phyloP scores from a whole-genome alignment of 2,797 vertebrate genomes.

The Myotis pilosus region DNA sequence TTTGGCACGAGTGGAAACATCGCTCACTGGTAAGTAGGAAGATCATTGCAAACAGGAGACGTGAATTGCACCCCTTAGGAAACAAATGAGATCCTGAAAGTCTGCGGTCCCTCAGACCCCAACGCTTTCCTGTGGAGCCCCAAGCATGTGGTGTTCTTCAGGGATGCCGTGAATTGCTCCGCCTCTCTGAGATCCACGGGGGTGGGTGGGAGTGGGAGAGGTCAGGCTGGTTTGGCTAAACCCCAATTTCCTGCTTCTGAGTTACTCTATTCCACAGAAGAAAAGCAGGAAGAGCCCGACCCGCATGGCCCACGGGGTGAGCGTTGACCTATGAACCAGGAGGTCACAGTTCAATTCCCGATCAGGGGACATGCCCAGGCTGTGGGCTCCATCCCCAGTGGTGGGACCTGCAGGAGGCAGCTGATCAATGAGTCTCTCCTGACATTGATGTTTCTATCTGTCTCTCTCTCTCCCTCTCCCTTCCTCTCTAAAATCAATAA shows the following conservation, averaged over 20 bases:
- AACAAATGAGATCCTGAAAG: background rate
- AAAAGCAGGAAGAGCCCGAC: background rate
- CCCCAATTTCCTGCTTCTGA: background rate
- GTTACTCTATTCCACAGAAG: background rate
- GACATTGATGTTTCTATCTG: too few species aligned
- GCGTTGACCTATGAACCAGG: too few species aligned
- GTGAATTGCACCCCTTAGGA: background rate
- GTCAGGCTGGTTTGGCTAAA: background rate
- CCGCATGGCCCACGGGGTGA: too few species aligned
- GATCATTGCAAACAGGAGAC: background rate
- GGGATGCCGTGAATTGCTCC: accelerated
- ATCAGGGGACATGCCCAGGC: too few species aligned
- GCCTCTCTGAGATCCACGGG: background rate
- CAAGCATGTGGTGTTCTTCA: background rate
- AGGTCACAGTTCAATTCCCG: too few species aligned
- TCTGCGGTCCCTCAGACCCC: background rate
- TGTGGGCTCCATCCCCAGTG: too few species aligned
- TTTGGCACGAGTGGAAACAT: background rate
- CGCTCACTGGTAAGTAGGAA: background rate
- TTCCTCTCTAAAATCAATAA: too few species aligned
- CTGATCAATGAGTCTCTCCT: too few species aligned
- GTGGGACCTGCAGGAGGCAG: too few species aligned
- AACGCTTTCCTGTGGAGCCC: background rate
- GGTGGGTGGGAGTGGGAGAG: background rate
- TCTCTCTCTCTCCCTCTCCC: too few species aligned